Percentiles rank a stretch among this genome's conserved stretches.
These are phyloP conservation scores for Chlorodrepanis virens DNA, from an alignment of 2,113 vertebrate genomes.

Conservation along the genomic window DNA sequence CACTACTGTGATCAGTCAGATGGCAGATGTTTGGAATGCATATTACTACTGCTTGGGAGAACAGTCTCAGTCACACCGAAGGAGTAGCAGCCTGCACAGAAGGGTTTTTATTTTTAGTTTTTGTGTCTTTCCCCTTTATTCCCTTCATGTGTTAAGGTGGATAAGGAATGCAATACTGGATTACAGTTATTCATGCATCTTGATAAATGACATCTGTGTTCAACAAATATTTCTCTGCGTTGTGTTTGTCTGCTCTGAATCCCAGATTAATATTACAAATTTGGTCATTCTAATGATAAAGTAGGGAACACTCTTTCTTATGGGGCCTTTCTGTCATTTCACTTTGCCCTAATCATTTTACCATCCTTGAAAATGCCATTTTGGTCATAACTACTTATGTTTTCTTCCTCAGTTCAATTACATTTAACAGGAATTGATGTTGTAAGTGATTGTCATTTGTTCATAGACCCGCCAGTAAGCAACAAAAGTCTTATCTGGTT, in stretches of 20 bases:
- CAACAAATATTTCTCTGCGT: not conserved
- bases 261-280: not conserved
- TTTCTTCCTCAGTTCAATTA: not conserved
- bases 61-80: not conserved
- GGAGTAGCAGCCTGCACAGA: not conserved
- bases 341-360: not conserved
- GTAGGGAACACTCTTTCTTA: not conserved
- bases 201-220: not conserved
- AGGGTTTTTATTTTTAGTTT: not conserved
- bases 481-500: not conserved
- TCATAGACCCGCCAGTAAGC: not conserved
- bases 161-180: not conserved
- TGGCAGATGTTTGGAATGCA: constrained; percentile 4
- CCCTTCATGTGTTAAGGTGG: not conserved
- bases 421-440: not conserved
- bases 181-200: not conserved
- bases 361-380: not conserved
- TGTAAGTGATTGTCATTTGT: not conserved
- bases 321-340: not conserved
- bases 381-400: not conserved
- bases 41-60: not conserved
- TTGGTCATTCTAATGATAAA: not conserved
- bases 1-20: not conserved
- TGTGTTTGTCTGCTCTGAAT: not conserved
- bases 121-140: not conserved